A percentile compares a stretch with the other conserved stretches of the same genome.
phyloP scores from a whole-genome alignment of 2,797 vertebrate species.

The Chelon labrosus region DNA sequence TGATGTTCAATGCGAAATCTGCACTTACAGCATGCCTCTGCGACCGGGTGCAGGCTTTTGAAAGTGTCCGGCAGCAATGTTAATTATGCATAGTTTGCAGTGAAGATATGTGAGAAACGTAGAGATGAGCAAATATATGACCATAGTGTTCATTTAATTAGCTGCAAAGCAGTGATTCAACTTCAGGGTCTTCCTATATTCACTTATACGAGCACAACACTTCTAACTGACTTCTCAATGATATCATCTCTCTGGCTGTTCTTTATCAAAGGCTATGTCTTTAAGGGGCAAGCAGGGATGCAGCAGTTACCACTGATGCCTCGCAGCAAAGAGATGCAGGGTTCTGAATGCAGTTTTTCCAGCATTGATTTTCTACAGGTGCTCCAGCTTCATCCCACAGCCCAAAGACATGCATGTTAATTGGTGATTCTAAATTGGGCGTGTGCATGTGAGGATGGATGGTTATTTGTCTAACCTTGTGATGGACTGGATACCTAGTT shows the following conservation, averaged over 20 bases:
- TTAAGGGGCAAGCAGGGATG: background rate
- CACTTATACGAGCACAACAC: background rate
- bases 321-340: too few species aligned
- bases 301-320: too few species aligned
- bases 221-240: slow-evolving; percentile 33
- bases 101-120: background rate
- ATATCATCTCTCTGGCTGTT: slow-evolving; percentile 35
- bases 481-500: too few species aligned
- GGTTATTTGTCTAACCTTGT: too few species aligned
- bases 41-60: background rate
- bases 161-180: background rate
- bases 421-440: too few species aligned
- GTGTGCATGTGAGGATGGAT: too few species aligned
- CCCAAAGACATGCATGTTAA: too few species aligned
- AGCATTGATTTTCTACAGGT: too few species aligned
- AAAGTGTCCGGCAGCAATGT: background rate
- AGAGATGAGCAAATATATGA: background rate
- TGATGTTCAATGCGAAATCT: background rate
- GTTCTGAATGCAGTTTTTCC: too few species aligned
- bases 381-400: too few species aligned
- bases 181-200: background rate
- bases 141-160: background rate
- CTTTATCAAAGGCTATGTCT: slow-evolving; percentile 12
- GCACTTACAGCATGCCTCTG: background rate
- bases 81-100: background rate